phyloP scores from a whole-genome alignment of 2,113 vertebrate species.

The Buteo buteo region DNA sequence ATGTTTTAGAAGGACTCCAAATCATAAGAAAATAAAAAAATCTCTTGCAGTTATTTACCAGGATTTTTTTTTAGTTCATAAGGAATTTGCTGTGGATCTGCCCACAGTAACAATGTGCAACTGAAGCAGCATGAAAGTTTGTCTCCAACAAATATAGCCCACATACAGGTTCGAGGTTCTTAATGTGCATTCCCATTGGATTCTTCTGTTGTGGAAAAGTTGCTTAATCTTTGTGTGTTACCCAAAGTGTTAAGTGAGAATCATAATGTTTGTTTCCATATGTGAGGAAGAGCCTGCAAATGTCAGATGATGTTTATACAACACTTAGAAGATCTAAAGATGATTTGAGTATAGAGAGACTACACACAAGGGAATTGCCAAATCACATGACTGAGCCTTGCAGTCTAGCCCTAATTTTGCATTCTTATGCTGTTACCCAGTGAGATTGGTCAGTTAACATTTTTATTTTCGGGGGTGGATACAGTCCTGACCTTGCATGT shows the following conservation, averaged over 20 bases:
- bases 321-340: not conserved
- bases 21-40: not conserved
- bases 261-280: not conserved
- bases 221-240: not conserved
- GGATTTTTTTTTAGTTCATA: not conserved
- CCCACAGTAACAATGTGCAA: not conserved
- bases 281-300: not conserved
- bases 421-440: not conserved
- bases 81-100: not conserved
- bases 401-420: not conserved
- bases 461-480: too few relatives aligned
- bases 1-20: not conserved
- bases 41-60: not conserved
- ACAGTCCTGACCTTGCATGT: not conserved
- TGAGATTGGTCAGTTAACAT: not conserved
- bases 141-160: not conserved
- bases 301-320: not conserved
- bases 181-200: not conserved
- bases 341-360: not conserved
- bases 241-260: not conserved
- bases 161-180: not conserved
- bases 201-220: not conserved
- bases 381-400: fast-evolving
- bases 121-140: not conserved
- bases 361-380: not conserved